These are phyloP conservation scores for Deilephila porcellus DNA, from an alignment of 2,888 invertebrate genomes.

Conservation along the genomic window DNA sequence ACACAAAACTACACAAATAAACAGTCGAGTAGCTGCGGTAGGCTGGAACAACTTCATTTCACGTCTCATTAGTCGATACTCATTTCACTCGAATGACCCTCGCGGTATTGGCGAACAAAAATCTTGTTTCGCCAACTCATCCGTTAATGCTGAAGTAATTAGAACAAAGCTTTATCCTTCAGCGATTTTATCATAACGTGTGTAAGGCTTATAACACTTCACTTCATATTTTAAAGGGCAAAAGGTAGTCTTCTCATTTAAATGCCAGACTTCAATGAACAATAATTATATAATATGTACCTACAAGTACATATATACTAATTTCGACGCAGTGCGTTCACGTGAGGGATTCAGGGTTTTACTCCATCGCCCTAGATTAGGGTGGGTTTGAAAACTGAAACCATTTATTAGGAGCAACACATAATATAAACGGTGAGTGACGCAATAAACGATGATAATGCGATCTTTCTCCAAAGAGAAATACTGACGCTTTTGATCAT, in stretches of 20 bases:
- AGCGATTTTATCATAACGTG: background rate
- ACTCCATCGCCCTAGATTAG: too few species aligned
- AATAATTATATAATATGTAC: too few species aligned
- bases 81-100: conserved; percentile 45
- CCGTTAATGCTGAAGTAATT: conserved; percentile 25
- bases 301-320: too few species aligned
- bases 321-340: too few species aligned
- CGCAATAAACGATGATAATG: too few species aligned
- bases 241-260: background rate
- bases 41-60: conserved; percentile 35
- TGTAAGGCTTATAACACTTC: background rate
- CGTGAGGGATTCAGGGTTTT: too few species aligned
- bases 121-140: conserved; percentile 26
- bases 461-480: too few species aligned
- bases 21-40: background rate
- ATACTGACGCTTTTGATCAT: too few species aligned
- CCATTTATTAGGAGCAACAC: too few species aligned
- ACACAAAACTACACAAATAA: background rate
- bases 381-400: too few species aligned
- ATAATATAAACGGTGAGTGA: too few species aligned
- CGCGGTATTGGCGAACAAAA: conserved; percentile 36
- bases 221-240: background rate
- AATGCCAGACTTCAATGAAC: too few species aligned
- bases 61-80: conserved; percentile 42
- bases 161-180: conserved; percentile 14